Percentiles rank a stretch among this genome's conserved stretches.
These are phyloP conservation scores for Cotesia glomerata DNA, from an alignment of 1,140 invertebrate species.

Conservation along the genomic window DNA sequence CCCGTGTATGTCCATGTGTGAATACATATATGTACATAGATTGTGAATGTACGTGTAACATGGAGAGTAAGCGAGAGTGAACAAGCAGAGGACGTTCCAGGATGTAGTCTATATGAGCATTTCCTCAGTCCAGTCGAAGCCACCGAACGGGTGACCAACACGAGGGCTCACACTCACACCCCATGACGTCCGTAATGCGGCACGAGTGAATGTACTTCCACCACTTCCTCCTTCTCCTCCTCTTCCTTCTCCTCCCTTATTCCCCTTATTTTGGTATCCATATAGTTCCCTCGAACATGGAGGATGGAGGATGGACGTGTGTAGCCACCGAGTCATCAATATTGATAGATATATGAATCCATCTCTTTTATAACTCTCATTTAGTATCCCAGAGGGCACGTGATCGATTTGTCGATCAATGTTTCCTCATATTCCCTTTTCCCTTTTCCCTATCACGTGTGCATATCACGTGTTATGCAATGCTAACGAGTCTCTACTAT, in stretches of 20 bases:
- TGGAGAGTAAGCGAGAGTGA: slow-evolving; percentile 7
- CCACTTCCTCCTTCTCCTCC: slow-evolving; percentile 8
- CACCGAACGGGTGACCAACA: slow-evolving; percentile 22
- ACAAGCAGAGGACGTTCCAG: slow-evolving; percentile 31
- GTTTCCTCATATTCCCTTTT: slow-evolving; percentile 29
- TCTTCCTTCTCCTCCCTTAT: neutral
- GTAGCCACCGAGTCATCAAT: neutral
- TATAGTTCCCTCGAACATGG: too few relatives aligned
- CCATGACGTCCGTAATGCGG: slow-evolving; percentile 24
- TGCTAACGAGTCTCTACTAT: slow-evolving; percentile 21
- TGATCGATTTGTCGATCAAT: slow-evolving; percentile 39
- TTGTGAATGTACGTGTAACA: neutral
- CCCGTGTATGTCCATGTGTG: too few relatives aligned
- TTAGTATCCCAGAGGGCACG: neutral
- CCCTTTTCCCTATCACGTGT: neutral
- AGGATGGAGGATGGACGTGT: too few relatives aligned
- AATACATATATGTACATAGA: too few relatives aligned
- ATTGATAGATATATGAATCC: neutral
- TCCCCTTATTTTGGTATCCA: neutral
- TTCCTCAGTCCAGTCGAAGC: slow-evolving; percentile 29
- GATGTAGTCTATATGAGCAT: slow-evolving; percentile 40
- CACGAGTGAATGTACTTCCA: slow-evolving; percentile 21
- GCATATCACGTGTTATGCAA: slow-evolving; percentile 29
- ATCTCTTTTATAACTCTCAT: neutral
- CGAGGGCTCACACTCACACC: slow-evolving; percentile 30